phyloP scores from a whole-genome alignment of 2,113 vertebrate genomes.

The Jacana jacana region DNA sequence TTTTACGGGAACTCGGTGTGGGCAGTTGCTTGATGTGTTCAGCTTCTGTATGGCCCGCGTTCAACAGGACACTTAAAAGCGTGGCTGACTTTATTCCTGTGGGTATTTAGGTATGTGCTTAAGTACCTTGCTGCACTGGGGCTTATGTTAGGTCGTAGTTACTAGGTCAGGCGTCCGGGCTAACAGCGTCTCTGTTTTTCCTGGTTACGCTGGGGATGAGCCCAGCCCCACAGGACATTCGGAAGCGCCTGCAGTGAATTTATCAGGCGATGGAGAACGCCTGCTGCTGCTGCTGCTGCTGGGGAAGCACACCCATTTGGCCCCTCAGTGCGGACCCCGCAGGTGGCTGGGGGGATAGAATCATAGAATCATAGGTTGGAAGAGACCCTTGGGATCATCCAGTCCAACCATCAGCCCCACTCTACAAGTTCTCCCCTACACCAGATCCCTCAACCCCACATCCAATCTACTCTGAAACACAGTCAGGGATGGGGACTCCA shows the following conservation, averaged over 20 bases:
- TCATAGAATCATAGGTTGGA: too few species aligned
- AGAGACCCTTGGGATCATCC: too few species aligned
- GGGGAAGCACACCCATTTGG: not conserved
- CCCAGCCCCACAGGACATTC: not conserved
- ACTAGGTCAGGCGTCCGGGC: not conserved
- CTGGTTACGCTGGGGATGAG: not conserved
- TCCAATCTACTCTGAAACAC: too few species aligned
- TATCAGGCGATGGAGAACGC: not conserved
- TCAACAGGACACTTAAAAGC: constrained; percentile 45
- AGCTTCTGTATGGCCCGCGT: constrained; percentile 55
- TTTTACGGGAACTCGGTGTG: constrained; percentile 30
- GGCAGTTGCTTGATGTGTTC: constrained; percentile 33
- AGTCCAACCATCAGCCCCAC: too few species aligned
- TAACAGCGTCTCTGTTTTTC: constrained; percentile 17
- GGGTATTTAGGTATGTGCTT: constrained; percentile 39
- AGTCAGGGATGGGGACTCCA: too few species aligned
- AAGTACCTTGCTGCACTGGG: constrained; percentile 38
- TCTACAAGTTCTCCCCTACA: too few species aligned
- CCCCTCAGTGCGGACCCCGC: not conserved
- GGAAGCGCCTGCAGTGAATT: not conserved
- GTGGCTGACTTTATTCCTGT: constrained; percentile 37
- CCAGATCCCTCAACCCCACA: too few species aligned
- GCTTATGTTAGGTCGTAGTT: not conserved
- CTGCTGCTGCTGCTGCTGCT: not conserved
- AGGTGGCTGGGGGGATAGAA: not conserved